These are phyloP conservation scores for Pandemis cinnamomeana DNA, from an alignment of 2,888 invertebrate species.

Conservation along the genomic window DNA sequence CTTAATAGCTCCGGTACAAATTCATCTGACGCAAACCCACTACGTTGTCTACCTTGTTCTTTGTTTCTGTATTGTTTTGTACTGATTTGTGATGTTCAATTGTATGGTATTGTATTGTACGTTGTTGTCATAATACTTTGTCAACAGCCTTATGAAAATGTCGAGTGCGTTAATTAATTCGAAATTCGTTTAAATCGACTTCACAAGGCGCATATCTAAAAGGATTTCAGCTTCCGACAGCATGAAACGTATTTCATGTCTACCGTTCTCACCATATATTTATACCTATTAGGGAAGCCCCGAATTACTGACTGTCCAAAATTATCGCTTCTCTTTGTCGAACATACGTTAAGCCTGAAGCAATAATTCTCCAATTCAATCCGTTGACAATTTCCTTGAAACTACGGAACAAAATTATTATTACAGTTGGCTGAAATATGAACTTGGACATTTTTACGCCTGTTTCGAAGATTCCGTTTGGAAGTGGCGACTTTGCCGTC, in stretches of 20 bases:
- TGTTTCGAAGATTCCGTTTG: background rate
- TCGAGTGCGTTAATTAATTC: no score
- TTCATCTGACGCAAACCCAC: no score
- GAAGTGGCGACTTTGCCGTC: background rate
- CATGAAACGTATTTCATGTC: background rate
- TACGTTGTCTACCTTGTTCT: no score
- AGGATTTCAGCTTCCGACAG: background rate
- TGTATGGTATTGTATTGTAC: no score
- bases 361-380: constrained; percentile 15
- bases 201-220: background rate
- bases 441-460: background rate
- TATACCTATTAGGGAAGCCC: background rate
- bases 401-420: constrained; percentile 2
- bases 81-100: no score
- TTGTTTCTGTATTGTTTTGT: no score
- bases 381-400: constrained; percentile 7
- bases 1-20: no score
- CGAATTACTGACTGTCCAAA: constrained; percentile 1
- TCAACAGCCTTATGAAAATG: no score
- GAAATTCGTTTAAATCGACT: background rate
- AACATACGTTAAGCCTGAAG: constrained; percentile 2
- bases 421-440: background rate
- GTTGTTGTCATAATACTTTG: no score
- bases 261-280: background rate
- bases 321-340: constrained; percentile 5